phyloP scores from a whole-genome alignment of 2,113 vertebrate species.

The Cyanoderma ruficeps region DNA sequence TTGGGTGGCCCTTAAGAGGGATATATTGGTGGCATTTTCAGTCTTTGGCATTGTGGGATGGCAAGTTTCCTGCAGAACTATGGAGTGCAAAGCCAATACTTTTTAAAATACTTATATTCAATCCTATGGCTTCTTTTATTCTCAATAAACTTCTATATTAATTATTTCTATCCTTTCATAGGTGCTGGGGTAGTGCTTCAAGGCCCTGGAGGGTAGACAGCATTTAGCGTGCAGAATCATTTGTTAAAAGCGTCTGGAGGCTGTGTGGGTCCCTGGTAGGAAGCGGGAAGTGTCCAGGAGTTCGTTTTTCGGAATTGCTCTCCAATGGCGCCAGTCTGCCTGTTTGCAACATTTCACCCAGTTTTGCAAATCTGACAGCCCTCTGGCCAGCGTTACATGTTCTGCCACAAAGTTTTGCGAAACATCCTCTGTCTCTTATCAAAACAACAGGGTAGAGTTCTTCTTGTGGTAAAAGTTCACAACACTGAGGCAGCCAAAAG shows the following conservation, averaged over 20 bases:
- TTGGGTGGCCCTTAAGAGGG: constrained; percentile 60
- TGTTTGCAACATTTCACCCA: constrained; percentile 71
- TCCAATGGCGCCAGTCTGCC: constrained; percentile 57
- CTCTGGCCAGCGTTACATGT: constrained; percentile 65
- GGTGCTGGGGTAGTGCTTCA: background rate
- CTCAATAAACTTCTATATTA: background rate
- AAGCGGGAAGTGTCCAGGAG: background rate
- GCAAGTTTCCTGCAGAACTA: constrained; percentile 20
- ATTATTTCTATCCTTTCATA: background rate
- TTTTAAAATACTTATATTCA: background rate
- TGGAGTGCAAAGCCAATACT: background rate
- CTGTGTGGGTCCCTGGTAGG: background rate
- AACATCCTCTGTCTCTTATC: constrained; percentile 63
- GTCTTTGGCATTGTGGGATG: background rate
- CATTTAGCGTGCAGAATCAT: background rate
- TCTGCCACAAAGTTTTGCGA: constrained; percentile 63
- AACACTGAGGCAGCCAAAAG: background rate
- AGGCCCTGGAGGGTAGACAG: background rate
- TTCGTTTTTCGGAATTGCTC: constrained; percentile 22
- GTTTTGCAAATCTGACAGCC: constrained; percentile 70
- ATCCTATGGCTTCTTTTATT: background rate
- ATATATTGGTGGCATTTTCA: constrained; percentile 34
- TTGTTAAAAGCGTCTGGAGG: background rate
- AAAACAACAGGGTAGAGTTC: constrained; percentile 54
- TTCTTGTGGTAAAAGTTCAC: constrained; percentile 69